Base-by-base conservation (phyloP, 2,888 invertebrate species). In the Epicampocera succincta region DNA sequence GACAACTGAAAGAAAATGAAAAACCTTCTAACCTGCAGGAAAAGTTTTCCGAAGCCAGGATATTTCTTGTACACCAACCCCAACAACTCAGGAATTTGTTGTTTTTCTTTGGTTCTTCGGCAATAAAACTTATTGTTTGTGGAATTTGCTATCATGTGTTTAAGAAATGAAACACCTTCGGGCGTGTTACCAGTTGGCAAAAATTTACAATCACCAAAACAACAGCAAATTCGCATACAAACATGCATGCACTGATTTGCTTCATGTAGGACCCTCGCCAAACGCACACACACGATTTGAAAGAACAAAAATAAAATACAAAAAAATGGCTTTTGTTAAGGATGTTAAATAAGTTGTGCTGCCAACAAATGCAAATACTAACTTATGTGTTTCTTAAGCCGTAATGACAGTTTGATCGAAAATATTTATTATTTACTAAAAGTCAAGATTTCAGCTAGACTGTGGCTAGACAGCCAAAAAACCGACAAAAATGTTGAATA, bases 211-310 rank as follows among this genome's bases (percentile, higher is more conserved):
- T 79, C 61, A 75, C 69, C 52, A 76, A 50, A 84, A 72, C 84
- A 83, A 83, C 85, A 63, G 46, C 38, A 76, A n/a, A 76, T 42
- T n/a, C 69, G 50, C 42, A 58, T 21, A 50, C 71, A 72, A 68
- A 56, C 86, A 87, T 87, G 87, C 86, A 87, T 87, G 87, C 87
- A 89, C 89, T 88, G 88, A 89, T 89, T 89, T n/a, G n/a, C n/a
- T n/a, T n/a, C n/a, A n/a, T n/a, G 84, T 77, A 48, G 52, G 54
- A 50, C 65, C 44, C 56, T 40, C 19, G 50, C 5, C 5, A 25
- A 8, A 6, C 9, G 33, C 9, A 9, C 33, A 33, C 33, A 33
- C 33, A 33, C 33, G 8, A 33, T 25, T 25, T 25, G 5, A 25
- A 2, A 25, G 5, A 25, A 25, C 5, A 25, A 25, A 25, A 2